Evolutionary conservation across 2,888 invertebrate genomes (phyloP).

Genomic region (Alviniconcha strummeri): DNA sequence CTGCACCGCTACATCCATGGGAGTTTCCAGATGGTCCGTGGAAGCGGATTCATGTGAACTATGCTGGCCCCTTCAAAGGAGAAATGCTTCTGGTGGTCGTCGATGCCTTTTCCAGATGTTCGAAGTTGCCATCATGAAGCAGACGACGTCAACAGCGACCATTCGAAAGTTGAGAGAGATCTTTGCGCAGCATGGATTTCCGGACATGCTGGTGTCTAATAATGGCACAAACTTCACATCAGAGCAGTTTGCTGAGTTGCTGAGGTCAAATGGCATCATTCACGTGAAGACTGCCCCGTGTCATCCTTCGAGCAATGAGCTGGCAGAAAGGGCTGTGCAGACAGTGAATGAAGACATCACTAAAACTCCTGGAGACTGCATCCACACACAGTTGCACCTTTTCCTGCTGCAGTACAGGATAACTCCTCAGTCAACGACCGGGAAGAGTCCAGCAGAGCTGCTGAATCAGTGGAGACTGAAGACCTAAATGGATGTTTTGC

Average conservation of each 20-base stretch:
- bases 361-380: background rate
- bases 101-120: background rate
- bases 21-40: constrained; percentile 51
- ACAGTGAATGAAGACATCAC: constrained; percentile 42
- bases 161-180: background rate
- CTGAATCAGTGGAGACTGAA: background rate
- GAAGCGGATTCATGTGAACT: constrained; percentile 56
- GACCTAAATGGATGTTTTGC: background rate
- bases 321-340: constrained; percentile 44
- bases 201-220: constrained; percentile 43
- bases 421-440: constrained; percentile 1
- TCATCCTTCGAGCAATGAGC: constrained; percentile 42
- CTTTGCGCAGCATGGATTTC: constrained; percentile 40
- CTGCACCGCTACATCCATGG: constrained; percentile 55
- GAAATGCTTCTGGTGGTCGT: background rate
- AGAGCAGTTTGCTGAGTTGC: constrained; percentile 42
- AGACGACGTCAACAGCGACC: constrained; percentile 8
- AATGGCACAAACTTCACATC: constrained; percentile 39
- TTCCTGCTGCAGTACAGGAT: constrained; percentile 5
- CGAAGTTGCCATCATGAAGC: background rate
- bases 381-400: background rate
- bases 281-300: constrained; percentile 44
- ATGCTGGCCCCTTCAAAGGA: constrained; percentile 45
- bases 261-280: constrained; percentile 37
- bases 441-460: background rate